phyloP scores from a whole-genome alignment of 1,140 invertebrate genomes.

The Drosophila nikananu region DNA sequence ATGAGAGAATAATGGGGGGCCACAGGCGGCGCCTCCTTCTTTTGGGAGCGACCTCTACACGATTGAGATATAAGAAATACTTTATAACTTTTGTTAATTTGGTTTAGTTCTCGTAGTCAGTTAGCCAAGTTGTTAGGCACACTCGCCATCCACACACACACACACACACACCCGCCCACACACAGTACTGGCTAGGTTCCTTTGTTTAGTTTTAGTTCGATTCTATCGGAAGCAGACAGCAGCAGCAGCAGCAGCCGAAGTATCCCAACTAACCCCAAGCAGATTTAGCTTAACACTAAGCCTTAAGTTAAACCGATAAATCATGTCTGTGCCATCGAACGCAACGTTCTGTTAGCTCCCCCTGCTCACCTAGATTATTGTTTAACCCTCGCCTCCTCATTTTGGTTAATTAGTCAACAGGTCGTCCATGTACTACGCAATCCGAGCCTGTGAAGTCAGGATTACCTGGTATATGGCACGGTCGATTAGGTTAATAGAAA shows the following conservation, averaged over 20 bases:
- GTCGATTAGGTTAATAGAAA: slow-evolving; percentile 53
- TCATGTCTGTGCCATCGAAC: slow-evolving; percentile 41
- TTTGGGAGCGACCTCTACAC: slow-evolving; percentile 17
- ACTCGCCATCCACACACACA: slow-evolving; percentile 19
- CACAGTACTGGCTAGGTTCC: slow-evolving; percentile 35
- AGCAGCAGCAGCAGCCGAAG: neutral
- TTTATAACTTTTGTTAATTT: slow-evolving; percentile 59
- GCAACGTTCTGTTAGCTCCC: slow-evolving; percentile 28
- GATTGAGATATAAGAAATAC: slow-evolving; percentile 33
- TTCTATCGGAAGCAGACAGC: slow-evolving; percentile 36
- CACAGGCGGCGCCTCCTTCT: slow-evolving; percentile 21
- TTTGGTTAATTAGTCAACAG: slow-evolving; percentile 50
- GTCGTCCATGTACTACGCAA: neutral
- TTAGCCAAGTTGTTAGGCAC: slow-evolving; percentile 60
- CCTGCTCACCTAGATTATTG: slow-evolving; percentile 29
- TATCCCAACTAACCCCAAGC: slow-evolving; percentile 13
- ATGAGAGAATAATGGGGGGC: slow-evolving; percentile 24
- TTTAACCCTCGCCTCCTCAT: slow-evolving; percentile 35
- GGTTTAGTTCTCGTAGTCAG: slow-evolving; percentile 62
- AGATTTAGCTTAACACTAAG: slow-evolving; percentile 28
- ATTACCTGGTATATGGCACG: neutral
- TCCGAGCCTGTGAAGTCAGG: neutral
- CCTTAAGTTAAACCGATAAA: slow-evolving; percentile 34
- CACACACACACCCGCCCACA: slow-evolving; percentile 21
- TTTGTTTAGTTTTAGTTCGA: slow-evolving; percentile 51